Evolutionary conservation across 2,888 invertebrate genomes (phyloP), one percentile per base, ranked within the genome.

Genomic region (Trilocha varians): DNA sequence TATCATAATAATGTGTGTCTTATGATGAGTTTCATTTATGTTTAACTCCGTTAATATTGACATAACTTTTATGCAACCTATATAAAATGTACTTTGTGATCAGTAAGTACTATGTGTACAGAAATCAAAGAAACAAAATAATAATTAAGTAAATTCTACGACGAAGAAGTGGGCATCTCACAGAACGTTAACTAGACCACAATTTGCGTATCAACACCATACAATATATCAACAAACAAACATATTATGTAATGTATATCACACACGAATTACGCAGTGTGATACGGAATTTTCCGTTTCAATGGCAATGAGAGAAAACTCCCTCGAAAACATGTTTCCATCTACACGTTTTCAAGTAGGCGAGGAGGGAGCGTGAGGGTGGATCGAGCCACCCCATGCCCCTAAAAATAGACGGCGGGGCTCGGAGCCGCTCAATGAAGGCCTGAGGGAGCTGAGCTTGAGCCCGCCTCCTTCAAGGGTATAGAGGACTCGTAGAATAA

Each of bases 381-480:
- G 65, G 70, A 69, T 70, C 78, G 80, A 45, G 45, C 47, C 57
- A 54, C 72, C 70, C 69, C 51, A 48, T 49, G 56, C 63, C 74
- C 75, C 79, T 80, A 82, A 76, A 82, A 84, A 83, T 83, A 84
- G 83, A 76, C 52, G 57, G 64, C 55, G 56, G 57, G 57, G 70
- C 79, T 79, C 79, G 77, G 80, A 78, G 64, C 55, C 64, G 77
- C 74, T 82, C 79, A 83, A 84, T 83, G 82, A 61, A 74, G 68
- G 55, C 53, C 51, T 49, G 55, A 18, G 33, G 36, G 34, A 38
- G 34, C 37, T 13, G n/a, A 16, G 25, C 39, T 16, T n/a, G n/a
- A n/a, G n/a, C 25, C 25, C 18, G 39, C 37, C 32, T 13, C 16
- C 37, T 40, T 43, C 40, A 43, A 43, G 40, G 38, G 32, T 33